Conservation (phyloP, 2,888 invertebrate genomes). For the Piscicola geometra region DNA sequence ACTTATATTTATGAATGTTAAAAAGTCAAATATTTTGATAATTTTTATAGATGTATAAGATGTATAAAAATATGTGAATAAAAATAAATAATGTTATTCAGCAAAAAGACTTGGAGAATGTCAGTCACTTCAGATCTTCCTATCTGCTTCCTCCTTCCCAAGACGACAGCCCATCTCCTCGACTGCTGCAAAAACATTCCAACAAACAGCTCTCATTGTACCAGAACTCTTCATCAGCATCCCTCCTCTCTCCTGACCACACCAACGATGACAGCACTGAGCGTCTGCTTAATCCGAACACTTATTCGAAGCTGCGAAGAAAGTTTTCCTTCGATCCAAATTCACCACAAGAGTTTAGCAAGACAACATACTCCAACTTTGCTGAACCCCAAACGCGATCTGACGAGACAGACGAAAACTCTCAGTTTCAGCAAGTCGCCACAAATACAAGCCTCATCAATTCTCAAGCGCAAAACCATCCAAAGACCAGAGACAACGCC, state of each 20-base stretch:
- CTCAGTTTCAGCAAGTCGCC: neutral
- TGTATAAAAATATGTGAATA: too few relatives aligned
- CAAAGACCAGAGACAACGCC: neutral
- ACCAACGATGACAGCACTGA: conserved; percentile 12
- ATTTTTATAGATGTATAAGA: too few relatives aligned
- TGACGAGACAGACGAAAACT: neutral
- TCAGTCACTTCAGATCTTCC: neutral
- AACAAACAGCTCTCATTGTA: neutral
- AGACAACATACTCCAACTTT: neutral
- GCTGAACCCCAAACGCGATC: neutral
- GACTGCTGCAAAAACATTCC: neutral
- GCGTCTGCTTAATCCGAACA: neutral
- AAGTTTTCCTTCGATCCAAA: conserved; percentile 1
- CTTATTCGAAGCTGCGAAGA: neutral
- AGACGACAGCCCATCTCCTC: neutral
- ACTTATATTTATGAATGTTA: too few relatives aligned
- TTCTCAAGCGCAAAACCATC: neutral
- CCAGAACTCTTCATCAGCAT: conserved; percentile 17
- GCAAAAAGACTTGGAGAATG: neutral
- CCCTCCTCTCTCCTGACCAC: conserved; percentile 25
- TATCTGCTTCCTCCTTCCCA: neutral
- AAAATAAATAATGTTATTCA: neutral
- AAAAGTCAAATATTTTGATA: too few relatives aligned
- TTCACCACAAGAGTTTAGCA: neutral
- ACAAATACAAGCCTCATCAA: neutral